A percentile compares a stretch with the other conserved stretches of the same genome.
phyloP scores from a whole-genome alignment of 2,888 invertebrate species.

The Cantharis rustica region DNA sequence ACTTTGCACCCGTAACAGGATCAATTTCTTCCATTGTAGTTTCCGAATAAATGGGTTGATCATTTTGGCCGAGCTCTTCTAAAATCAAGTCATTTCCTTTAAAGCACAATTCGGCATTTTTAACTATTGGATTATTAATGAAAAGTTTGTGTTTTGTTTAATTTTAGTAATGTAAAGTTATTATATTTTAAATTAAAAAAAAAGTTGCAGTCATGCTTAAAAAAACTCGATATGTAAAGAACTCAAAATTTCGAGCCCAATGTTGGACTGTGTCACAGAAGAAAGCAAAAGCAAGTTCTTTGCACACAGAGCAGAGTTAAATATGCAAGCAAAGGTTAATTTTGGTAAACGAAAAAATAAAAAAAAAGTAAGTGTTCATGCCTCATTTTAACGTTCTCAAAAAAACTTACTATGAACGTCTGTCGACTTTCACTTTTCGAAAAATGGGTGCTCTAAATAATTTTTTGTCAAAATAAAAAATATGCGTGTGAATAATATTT shows the following conservation, averaged over 20 bases:
- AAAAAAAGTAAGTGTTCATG: conserved; percentile 39
- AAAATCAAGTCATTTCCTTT: conserved; percentile 32
- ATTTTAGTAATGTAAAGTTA: conserved; percentile 7
- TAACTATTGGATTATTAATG: neutral
- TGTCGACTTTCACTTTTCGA: neutral
- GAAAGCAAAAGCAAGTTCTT: conserved; percentile 43
- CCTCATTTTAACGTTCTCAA: conserved; percentile 46
- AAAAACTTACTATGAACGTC: neutral
- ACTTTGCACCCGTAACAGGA: conserved; percentile 61
- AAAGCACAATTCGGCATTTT: neutral
- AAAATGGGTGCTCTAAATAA: neutral
- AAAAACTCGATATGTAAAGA: conserved; percentile 48
- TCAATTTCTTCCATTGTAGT: conserved; percentile 59
- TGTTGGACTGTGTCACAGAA: conserved; percentile 17
- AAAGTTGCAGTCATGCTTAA: conserved; percentile 8
- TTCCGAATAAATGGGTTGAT: conserved; percentile 61
- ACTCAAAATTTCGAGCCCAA: conserved; percentile 34
- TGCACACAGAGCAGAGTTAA: conserved; percentile 47
- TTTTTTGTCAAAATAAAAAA: neutral
- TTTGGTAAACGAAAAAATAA: conserved; percentile 14
- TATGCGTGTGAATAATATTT: neutral
- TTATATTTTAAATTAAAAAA: conserved; percentile 4
- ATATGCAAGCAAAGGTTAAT: conserved; percentile 43
- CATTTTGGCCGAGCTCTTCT: conserved; percentile 67
- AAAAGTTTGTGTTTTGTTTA: neutral